Percentiles rank a stretch among this genome's conserved stretches.
Evolutionary conservation across 2,888 invertebrate genomes (phyloP).

Genomic region (Siphlonurus alternatus): DNA sequence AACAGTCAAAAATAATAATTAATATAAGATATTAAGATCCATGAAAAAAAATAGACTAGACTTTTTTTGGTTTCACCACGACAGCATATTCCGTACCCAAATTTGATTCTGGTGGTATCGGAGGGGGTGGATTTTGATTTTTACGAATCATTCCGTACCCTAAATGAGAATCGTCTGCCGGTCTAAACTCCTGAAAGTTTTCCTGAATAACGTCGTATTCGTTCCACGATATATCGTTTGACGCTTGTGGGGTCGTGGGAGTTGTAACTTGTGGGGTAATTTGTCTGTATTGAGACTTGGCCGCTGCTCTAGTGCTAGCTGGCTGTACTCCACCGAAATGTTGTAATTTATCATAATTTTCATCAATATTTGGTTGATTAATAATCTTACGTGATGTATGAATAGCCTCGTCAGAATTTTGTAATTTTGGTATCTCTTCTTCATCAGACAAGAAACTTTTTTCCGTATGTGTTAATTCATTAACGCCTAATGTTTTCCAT

Average conservation of each 20-base stretch:
- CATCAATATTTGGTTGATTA: conserved; percentile 25
- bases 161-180: conserved; percentile 63
- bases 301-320: conserved; percentile 15
- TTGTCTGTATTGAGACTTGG: conserved; percentile 52
- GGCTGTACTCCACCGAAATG: conserved; percentile 53
- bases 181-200: conserved; percentile 44
- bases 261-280: conserved; percentile 25
- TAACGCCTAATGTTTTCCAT: conserved; percentile 63
- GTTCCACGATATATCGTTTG: conserved; percentile 31
- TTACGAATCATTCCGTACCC: conserved; percentile 66
- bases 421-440: background rate
- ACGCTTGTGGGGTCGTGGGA: conserved; percentile 17
- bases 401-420: background rate
- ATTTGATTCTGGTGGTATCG: conserved; percentile 45
- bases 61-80: conserved; percentile 70
- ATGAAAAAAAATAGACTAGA: conserved; percentile 29
- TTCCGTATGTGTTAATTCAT: conserved; percentile 55
- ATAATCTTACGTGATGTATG: conserved; percentile 15
- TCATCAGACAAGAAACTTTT: conserved; percentile 8
- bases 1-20: no score
- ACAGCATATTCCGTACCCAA: conserved; percentile 68
- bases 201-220: conserved; percentile 55
- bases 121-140: conserved; percentile 34
- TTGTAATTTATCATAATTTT: conserved; percentile 62
- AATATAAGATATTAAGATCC: no score